Base-by-base conservation (phyloP, 2,113 vertebrate species). In the Montifringilla adamsi region DNA sequence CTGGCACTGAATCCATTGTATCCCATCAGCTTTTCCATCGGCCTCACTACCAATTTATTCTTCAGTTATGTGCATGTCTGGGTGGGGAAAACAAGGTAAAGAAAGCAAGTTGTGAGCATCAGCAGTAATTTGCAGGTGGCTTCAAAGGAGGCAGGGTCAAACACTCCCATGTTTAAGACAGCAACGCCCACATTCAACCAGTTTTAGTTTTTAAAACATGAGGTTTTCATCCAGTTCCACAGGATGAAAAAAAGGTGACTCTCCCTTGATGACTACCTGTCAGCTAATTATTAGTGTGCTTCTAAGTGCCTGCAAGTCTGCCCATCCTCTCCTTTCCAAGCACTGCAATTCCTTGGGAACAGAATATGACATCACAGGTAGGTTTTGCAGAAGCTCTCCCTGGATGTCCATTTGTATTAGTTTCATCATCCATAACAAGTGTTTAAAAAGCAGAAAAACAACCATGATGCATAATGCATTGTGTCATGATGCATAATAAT, bases 401-500 rank as follows among this genome's bases (percentile, higher is more conserved):
- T 81, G 68, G 68, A 77, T 89, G 97, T 94, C 97, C 94, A 19
- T 89, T 95, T 92, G 41, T 84, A 96, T 98, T 95, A 97, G 96
- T 55, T 91, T 97, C 94, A 89, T 93, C 97, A 94, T 94, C 96
- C 95, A 91, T 93, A 97, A 95, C 72, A 85, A 96, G 95, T 81
- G 92, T 97, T 97, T 96, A 95, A 98, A 94, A 95, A 94, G 96
- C 97, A 96, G 97, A 90, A 96, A 96, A 97, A 97, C 97, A 95
- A 93, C 96, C 73, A n/a, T 67, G 89, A 94, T 97, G 96, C 97
- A 97, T 87, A 93, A 95, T 95, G 94, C 97, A 97, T 97, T 94
- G 91, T 97, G 97, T 96, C 96, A 93, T 82, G 93, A 96, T 96
- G 96, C 96, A 97, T 97, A 97, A 97, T 89, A 96, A 97, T 96